These are phyloP conservation scores for Spodoptera picta DNA, from an alignment of 2,888 invertebrate genomes.

Conservation along the genomic window DNA sequence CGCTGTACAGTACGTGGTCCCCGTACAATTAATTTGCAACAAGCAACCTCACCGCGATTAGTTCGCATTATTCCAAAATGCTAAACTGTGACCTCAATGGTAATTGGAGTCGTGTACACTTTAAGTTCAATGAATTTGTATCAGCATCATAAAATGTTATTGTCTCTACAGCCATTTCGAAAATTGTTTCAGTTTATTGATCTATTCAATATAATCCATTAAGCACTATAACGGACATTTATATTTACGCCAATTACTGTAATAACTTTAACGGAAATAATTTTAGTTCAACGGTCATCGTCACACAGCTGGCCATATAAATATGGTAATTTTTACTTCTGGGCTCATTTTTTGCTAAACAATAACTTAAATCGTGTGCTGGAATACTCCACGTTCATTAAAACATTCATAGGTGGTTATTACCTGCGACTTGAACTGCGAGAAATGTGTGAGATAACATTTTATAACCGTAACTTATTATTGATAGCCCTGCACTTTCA, in stretches of 20 bases:
- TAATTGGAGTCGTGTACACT: slow-evolving; percentile 54
- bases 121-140: slow-evolving; percentile 59
- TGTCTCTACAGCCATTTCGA: slow-evolving; percentile 43
- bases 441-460: slow-evolving; percentile 10
- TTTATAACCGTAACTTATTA: not conserved
- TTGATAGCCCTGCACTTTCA: slow-evolving; percentile 64
- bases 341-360: slow-evolving; percentile 38
- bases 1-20: not conserved
- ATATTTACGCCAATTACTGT: slow-evolving; percentile 36
- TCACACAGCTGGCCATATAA: slow-evolving; percentile 19
- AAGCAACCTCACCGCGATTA: slow-evolving; percentile 32
- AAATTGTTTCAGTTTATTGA: slow-evolving; percentile 53
- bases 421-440: slow-evolving; percentile 9
- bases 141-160: slow-evolving; percentile 54
- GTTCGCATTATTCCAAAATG: slow-evolving; percentile 47
- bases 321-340: slow-evolving; percentile 45
- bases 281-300: slow-evolving; percentile 19
- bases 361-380: slow-evolving; percentile 30
- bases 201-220: slow-evolving; percentile 52
- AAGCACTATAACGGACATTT: slow-evolving; percentile 42
- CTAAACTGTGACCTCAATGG: slow-evolving; percentile 51
- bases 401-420: slow-evolving; percentile 1
- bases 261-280: slow-evolving; percentile 32
- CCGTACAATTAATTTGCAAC: slow-evolving; percentile 30
- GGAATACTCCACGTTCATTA: slow-evolving; percentile 33